These are phyloP conservation scores for Campopleginae sp. DNA, from an alignment of 2,888 invertebrate species.

Conservation along the genomic window DNA sequence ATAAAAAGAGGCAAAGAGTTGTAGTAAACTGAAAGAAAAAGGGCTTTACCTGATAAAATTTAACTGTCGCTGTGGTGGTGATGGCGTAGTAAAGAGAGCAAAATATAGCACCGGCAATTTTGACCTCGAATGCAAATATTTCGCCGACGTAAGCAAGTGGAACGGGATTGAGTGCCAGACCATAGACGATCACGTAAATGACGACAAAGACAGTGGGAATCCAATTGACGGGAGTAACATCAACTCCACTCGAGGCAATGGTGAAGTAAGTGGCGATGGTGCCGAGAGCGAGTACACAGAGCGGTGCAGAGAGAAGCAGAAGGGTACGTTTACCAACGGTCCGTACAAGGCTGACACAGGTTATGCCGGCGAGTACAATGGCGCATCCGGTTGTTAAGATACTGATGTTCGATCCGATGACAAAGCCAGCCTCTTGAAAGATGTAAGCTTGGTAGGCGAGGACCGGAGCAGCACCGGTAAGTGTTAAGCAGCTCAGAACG, in stretches of 20 bases:
- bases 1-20: neutral
- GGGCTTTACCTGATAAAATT: slow-evolving; percentile 80
- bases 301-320: slow-evolving; percentile 76
- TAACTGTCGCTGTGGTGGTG: slow-evolving; percentile 76
- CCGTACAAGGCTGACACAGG: slow-evolving; percentile 79
- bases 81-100: slow-evolving; percentile 80
- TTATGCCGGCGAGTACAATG: slow-evolving; percentile 78
- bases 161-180: slow-evolving; percentile 81
- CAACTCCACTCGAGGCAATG: slow-evolving; percentile 71
- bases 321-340: slow-evolving; percentile 78
- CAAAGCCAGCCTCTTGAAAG: slow-evolving; percentile 78
- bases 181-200: slow-evolving; percentile 78
- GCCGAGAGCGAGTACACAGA: slow-evolving; percentile 75
- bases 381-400: slow-evolving; percentile 78
- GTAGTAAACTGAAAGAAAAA: neutral
- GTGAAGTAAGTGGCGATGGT: slow-evolving; percentile 79
- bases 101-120: slow-evolving; percentile 80
- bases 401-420: slow-evolving; percentile 77
- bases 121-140: slow-evolving; percentile 81
- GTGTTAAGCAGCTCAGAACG: slow-evolving; percentile 76
- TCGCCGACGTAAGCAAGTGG: slow-evolving; percentile 82
- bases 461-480: slow-evolving; percentile 80
- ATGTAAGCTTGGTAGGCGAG: slow-evolving; percentile 81
- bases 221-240: slow-evolving; percentile 77
- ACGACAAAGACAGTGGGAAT: slow-evolving; percentile 80